Evolutionary conservation across 2,888 invertebrate genomes (phyloP), one percentile per base, ranked within the genome.

Genomic region (Aethes cnicana): DNA sequence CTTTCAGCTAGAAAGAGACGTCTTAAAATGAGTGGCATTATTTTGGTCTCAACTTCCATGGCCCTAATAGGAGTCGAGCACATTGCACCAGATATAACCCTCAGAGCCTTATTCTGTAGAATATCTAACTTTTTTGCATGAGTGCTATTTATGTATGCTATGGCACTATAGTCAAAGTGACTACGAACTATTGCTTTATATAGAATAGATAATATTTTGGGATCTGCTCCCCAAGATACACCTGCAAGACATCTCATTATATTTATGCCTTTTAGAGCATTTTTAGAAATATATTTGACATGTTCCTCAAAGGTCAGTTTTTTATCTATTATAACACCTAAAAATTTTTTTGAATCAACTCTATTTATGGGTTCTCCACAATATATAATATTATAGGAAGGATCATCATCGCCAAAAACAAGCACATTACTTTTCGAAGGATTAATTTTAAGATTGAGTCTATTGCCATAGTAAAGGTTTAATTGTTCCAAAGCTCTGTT

Each of bases 161-260:
- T n/a, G 23, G 36, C 30, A 43, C 56, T 58, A 18, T 58, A 58
- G 35, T 56, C 58, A 53, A 53, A 57, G 35, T 57, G 47, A 17
- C 47, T 53, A 28, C 42, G 28, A 9, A 48, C 47, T 28, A 53
- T 43, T 7, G 28, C 33, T 53, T 57, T 60, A 26, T 58, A 59
- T 8, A 57, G 39, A 7, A 50, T 33, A 14, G 46, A 32, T 20
- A 60, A 21, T 20, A 46, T 57, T 21, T 52, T 54, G n/a, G 53
- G 54, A 28, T 39, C 57, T 18, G 55, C 37, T n/a, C 55, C 50
- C 55, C 53, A 52, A 7, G 23, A 39, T 1, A 52, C 41, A 28
- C 53, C 58, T n/a, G 54, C 54, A 14, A 58, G 26, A 46, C 42
- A 55, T 49, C 37, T 53, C 4, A 58, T 16, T 18, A 58, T 26